Evolutionary conservation across 53 echinoderm and acorn worm species (phyloP).

Genomic region (Holothuria scabra): DNA sequence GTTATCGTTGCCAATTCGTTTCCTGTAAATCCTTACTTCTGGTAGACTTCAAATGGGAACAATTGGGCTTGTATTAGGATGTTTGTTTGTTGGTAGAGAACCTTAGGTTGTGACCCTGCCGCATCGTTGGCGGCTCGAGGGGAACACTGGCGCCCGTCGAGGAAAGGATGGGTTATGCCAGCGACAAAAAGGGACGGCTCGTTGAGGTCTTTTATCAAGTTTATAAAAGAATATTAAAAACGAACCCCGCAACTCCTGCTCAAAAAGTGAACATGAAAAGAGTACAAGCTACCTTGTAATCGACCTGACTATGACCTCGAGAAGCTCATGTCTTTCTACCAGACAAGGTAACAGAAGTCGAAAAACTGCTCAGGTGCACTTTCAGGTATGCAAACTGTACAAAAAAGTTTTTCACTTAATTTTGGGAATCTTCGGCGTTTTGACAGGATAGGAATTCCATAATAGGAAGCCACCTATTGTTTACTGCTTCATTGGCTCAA

Average conservation of each 20-base stretch:
- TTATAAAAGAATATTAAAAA: conserved; percentile 21
- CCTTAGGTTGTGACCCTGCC: conserved; percentile 32
- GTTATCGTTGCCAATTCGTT: conserved; percentile 15
- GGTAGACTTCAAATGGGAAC: conserved; percentile 34
- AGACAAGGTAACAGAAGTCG: too few relatives aligned
- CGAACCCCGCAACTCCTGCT: neutral
- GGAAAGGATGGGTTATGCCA: conserved; percentile 21
- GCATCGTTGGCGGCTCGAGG: conserved; percentile 31
- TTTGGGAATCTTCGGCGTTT: too few relatives aligned
- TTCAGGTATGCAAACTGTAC: too few relatives aligned
- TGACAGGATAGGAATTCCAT: too few relatives aligned
- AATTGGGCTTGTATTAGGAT: conserved; percentile 47
- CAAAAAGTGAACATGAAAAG: neutral
- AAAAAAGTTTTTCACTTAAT: too few relatives aligned
- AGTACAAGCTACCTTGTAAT: conserved; percentile 21
- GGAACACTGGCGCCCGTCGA: conserved; percentile 35
- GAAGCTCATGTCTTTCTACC: too few relatives aligned
- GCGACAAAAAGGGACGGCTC: conserved; percentile 18
- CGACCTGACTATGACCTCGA: conserved; percentile 24
- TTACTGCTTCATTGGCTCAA: too few relatives aligned
- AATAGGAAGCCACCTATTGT: too few relatives aligned
- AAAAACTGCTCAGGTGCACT: too few relatives aligned
- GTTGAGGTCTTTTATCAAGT: conserved; percentile 16
- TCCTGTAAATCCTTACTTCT: conserved; percentile 35
- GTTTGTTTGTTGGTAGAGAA: conserved; percentile 34